Base-by-base conservation (phyloP, 23 tunicate genomes). In the Trididemnum clinides region DNA sequence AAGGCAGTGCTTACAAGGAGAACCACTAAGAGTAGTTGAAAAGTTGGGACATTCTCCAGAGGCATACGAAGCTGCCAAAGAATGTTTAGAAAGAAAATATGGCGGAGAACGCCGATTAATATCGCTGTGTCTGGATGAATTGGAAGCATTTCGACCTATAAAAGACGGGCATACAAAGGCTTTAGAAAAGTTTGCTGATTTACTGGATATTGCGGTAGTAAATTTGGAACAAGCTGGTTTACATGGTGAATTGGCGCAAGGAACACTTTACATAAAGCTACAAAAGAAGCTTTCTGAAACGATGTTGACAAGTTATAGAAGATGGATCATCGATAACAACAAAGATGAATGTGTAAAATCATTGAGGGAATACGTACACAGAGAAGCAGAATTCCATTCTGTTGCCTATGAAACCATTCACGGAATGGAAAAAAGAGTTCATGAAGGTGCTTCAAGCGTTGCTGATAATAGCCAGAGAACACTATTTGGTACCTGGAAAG, bases 171-270 rank as follows among this genome's bases (percentile, higher is more conserved):
- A 62, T 4, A 21, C 27, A 4, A 59, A 59, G 21, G 22, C 69
- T 2, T 66, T 66, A 31, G 75, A 31, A 66, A 66, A 66, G n/a
- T 66, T 29, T 66, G 75, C 75, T 6, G 75, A 66, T 32, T 66
- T 66, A n/a, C 36, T 66, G 37, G 75, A 66, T 66, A 37, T 66
- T 6, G 37, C 75, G 2, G 37, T 66, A 15, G 75, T 66, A 28
- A 66, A 66, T 31, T 23, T 66, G 31, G 37, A 31, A 4, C 75
- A 31, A 28, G 75, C 75, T 3, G 12, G n/a, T 5, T 29, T 66
- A 20, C 6, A 28, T 37, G 31, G n/a, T 29, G 75, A 66, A 4
- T 66, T 66, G n/a, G 36, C n/a, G 31, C 30, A 29, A 7, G 69
- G 75, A 5, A 32, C 75, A 10, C 37, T 66, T 2, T 31, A 66